A percentile compares a stretch with the other conserved stretches of the same genome.
Evolutionary conservation across 2,888 invertebrate genomes (phyloP).

Genomic region (Rutpela maculata): DNA sequence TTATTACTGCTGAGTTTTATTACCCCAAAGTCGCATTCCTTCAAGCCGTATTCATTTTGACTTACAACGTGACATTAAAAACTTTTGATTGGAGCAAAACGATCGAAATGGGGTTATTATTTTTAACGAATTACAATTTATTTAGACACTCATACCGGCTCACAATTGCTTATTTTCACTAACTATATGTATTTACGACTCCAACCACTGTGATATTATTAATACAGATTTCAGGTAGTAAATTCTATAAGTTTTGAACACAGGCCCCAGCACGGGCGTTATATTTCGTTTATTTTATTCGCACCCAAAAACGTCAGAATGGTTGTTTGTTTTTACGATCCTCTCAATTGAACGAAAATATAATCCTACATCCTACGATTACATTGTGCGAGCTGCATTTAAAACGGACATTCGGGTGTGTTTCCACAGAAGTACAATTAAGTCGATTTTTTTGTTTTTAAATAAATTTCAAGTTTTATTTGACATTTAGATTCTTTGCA

Average conservation of each 20-base stretch:
- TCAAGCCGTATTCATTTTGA: conserved; percentile 16
- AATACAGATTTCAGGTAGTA: conserved; percentile 33
- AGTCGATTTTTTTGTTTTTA: no score
- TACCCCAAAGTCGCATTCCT: conserved; percentile 23
- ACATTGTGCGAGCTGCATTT: background rate
- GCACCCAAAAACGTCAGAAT: background rate
- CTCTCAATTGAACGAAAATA: background rate
- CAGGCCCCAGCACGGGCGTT: background rate
- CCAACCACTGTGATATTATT: conserved; percentile 49
- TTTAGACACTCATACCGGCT: conserved; percentile 18
- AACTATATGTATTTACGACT: conserved; percentile 53
- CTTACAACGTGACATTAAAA: conserved; percentile 13
- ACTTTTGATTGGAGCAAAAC: conserved; percentile 30
- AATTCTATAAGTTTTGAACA: conserved; percentile 12
- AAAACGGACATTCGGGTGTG: background rate
- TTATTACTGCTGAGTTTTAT: conserved; percentile 34
- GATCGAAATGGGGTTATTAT: conserved; percentile 33
- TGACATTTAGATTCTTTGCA: no score
- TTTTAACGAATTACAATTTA: conserved; percentile 37
- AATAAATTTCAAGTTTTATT: no score
- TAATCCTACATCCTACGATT: background rate
- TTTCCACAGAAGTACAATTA: no score
- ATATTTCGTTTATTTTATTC: conserved; percentile 21
- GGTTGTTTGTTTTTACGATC: background rate
- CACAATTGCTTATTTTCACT: conserved; percentile 49